Evolutionary conservation across 2,113 vertebrate species (phyloP).

Genomic region (Zootoca vivipara): DNA sequence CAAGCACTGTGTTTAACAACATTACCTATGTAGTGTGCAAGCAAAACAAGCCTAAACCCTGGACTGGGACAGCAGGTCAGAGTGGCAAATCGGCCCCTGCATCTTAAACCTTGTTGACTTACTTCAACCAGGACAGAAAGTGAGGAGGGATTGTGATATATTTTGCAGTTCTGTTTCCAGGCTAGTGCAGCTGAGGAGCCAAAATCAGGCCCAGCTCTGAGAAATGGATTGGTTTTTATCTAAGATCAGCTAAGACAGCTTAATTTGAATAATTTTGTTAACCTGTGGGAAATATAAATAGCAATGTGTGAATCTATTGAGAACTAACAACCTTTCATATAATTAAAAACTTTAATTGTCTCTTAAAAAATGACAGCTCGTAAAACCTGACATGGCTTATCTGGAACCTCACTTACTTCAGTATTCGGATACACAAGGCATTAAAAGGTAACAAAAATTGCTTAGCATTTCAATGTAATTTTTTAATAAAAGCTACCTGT

Average conservation of each 20-base stretch:
- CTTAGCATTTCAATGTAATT: neutral
- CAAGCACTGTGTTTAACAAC: neutral
- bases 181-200: no score
- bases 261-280: neutral
- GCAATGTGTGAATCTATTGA: neutral
- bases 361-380: conserved; percentile 27
- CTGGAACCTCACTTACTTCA: conserved; percentile 44
- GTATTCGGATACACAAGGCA: conserved; percentile 29
- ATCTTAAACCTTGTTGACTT: no score
- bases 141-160: no score
- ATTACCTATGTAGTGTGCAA: no score
- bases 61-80: no score
- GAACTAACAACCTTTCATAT: no score
- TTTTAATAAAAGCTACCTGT: neutral
- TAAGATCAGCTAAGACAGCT: neutral
- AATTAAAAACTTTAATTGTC: neutral
- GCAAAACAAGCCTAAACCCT: no score
- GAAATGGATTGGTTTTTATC: no score
- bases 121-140: no score
- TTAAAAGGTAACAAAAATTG: conserved; percentile 22
- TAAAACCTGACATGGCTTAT: conserved; percentile 42
- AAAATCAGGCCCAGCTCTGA: no score
- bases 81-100: no score
- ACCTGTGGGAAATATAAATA: neutral
- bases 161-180: no score